Evolutionary conservation across 2,888 invertebrate species (phyloP).

Genomic region (Fragum sueziense): DNA sequence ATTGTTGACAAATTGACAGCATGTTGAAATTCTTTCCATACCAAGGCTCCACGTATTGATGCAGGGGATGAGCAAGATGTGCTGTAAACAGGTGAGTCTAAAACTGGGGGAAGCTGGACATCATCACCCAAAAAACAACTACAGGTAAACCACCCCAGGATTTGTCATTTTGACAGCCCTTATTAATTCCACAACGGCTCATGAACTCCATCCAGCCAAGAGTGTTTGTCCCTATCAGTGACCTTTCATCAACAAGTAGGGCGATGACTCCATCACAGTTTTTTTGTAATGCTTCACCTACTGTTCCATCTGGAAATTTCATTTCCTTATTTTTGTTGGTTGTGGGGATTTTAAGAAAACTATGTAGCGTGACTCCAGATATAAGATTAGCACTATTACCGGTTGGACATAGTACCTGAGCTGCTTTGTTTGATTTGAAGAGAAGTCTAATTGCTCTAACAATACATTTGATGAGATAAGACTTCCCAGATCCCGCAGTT

Average conservation of each 20-base stretch:
- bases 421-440: constrained; percentile 47
- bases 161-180: background rate
- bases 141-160: constrained; percentile 62
- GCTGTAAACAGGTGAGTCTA: constrained; percentile 52
- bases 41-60: constrained; percentile 46
- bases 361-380: constrained; percentile 55
- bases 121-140: constrained; percentile 64
- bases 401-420: constrained; percentile 62
- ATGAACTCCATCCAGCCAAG: constrained; percentile 53
- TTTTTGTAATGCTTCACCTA: constrained; percentile 48
- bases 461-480: constrained; percentile 58
- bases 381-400: constrained; percentile 64
- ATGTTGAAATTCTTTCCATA: constrained; percentile 45
- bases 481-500: constrained; percentile 61
- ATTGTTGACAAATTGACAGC: constrained; percentile 34
- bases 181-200: constrained; percentile 35
- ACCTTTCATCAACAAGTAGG: constrained; percentile 62
- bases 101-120: constrained; percentile 60
- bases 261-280: constrained; percentile 49
- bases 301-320: constrained; percentile 52
- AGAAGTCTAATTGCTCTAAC: constrained; percentile 42
- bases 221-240: constrained; percentile 49
- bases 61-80: constrained; percentile 25
- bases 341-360: constrained; percentile 60
- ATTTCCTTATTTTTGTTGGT: constrained; percentile 37